Conservation (phyloP, 2,113 vertebrate species). For the Podiceps cristatus region DNA sequence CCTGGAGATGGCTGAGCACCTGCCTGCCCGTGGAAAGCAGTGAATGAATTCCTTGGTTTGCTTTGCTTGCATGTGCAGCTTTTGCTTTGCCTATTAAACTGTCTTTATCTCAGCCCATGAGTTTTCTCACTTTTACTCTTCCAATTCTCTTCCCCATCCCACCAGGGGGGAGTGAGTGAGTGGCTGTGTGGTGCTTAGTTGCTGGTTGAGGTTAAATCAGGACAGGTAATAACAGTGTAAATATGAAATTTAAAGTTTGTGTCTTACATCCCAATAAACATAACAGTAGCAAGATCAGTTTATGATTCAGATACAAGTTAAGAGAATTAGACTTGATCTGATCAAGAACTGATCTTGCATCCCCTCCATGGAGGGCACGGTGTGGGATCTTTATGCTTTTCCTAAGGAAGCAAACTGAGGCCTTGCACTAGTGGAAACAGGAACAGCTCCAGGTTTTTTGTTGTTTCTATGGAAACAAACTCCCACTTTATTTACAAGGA, state of each 20-base stretch:
- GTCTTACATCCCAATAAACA: background rate
- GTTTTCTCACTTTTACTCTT: too few relatives aligned
- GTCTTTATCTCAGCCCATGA: too few relatives aligned
- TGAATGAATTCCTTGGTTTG: too few relatives aligned
- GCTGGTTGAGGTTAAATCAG: too few relatives aligned
- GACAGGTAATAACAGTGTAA: background rate
- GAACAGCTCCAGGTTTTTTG: background rate
- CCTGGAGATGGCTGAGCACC: too few relatives aligned
- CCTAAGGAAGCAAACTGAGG: background rate
- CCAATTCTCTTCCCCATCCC: too few relatives aligned
- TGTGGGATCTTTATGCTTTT: background rate
- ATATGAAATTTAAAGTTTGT: background rate
- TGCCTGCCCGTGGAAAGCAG: too few relatives aligned
- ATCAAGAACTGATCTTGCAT: background rate
- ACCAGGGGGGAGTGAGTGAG: too few relatives aligned
- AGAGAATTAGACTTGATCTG: background rate
- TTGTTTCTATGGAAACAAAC: slow-evolving; percentile 58
- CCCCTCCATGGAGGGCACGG: background rate
- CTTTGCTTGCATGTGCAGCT: too few relatives aligned
- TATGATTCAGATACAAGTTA: background rate
- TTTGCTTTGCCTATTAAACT: too few relatives aligned
- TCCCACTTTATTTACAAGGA: slow-evolving; percentile 18
- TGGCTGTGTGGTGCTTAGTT: too few relatives aligned
- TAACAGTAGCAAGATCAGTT: background rate
- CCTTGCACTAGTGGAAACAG: background rate